Conservation (phyloP, 2,113 vertebrate species). For the Strix aluco region DNA sequence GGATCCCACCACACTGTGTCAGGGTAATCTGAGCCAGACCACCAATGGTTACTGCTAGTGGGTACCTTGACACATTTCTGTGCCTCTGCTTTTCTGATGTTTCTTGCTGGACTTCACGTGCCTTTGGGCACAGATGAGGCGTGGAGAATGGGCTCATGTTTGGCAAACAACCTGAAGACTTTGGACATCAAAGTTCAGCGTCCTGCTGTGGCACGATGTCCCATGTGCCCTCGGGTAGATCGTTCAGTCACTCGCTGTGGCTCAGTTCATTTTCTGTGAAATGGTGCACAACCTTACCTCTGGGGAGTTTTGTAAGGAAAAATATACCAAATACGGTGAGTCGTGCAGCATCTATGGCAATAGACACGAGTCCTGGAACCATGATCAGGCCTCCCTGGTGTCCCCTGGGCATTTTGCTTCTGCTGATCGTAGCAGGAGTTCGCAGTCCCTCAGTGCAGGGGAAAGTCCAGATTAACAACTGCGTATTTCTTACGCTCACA, state of each 20-base stretch:
- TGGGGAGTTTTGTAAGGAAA: background rate
- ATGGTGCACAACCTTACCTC: background rate
- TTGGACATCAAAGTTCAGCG: background rate
- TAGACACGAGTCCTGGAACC: background rate
- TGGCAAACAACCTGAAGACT: background rate
- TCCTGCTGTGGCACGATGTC: background rate
- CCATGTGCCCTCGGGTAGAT: rapidly evolving
- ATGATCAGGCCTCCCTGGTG: rapidly evolving
- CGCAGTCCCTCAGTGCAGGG: background rate
- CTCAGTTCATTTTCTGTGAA: background rate
- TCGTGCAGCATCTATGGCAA: background rate
- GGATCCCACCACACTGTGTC: rapidly evolving
- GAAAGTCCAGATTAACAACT: background rate
- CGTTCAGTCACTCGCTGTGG: rapidly evolving
- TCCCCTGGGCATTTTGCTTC: background rate
- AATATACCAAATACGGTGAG: background rate
- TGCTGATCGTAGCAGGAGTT: background rate
- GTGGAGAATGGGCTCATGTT: background rate
- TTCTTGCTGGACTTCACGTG: background rate
- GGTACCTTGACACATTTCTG: background rate
- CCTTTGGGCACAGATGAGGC: background rate
- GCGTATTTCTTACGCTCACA: background rate
- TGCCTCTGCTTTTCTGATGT: background rate
- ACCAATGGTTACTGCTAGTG: rapidly evolving
- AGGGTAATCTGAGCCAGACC: background rate